Evolutionary conservation across 2,113 vertebrate genomes (phyloP).

Genomic region (Coturnix japonica): DNA sequence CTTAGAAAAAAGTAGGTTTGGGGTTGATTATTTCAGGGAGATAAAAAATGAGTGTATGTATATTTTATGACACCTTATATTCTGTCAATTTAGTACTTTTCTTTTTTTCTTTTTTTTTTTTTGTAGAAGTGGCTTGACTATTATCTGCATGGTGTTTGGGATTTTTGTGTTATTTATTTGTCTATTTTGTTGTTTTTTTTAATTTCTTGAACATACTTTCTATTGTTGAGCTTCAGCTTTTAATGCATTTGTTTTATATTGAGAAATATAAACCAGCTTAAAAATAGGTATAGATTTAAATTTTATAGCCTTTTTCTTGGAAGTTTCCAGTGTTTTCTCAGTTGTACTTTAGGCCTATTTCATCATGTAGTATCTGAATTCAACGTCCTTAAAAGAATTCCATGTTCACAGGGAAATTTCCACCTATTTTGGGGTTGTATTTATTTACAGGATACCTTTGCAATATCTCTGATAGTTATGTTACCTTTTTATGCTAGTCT

Average conservation of each 20-base stretch:
- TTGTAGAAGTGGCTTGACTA: no score
- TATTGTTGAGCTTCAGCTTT: neutral
- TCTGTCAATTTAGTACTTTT: accelerated
- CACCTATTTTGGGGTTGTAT: neutral
- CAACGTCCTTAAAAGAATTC: neutral
- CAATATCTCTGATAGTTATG: neutral
- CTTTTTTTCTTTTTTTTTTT: neutral
- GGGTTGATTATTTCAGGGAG: neutral
- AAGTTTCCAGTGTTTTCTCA: neutral
- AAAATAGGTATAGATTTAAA: neutral
- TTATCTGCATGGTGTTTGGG: no score
- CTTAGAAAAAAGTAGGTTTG: neutral
- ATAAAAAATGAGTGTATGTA: neutral
- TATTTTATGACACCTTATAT: neutral
- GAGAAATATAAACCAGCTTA: neutral
- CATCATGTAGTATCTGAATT: neutral
- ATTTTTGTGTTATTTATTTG: neutral
- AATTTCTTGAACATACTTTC: neutral
- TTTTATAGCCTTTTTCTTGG: neutral
- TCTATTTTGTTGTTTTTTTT: neutral
- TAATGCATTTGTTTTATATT: neutral
- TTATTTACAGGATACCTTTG: neutral
- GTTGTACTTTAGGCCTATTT: neutral
- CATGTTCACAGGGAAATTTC: neutral
- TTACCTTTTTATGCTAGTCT: neutral